Conservation (phyloP, 2,113 vertebrate genomes). For the Larimichthys polyactis region DNA sequence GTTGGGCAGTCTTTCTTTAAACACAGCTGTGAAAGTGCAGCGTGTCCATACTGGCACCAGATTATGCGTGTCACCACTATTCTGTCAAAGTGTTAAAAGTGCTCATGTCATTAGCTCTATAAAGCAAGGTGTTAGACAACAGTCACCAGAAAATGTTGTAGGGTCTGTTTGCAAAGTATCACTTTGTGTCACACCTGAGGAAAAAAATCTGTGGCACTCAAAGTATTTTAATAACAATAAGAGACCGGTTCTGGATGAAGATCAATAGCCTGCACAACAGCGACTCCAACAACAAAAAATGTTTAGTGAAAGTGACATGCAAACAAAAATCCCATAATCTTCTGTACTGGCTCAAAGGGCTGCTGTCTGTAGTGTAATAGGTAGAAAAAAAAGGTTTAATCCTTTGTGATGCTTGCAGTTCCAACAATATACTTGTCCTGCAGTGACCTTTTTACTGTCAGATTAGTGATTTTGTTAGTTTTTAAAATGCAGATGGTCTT, state of each 20-base stretch:
- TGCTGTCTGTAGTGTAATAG: neutral
- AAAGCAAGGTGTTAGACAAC: neutral
- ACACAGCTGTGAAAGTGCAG: conserved; percentile 1
- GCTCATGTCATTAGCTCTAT: neutral
- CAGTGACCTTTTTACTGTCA: neutral
- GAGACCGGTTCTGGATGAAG: neutral
- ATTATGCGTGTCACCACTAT: neutral
- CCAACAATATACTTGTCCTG: neutral
- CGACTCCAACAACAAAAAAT: conserved; percentile 4
- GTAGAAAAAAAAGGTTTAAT: neutral
- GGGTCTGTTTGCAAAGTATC: neutral
- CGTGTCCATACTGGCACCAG: neutral
- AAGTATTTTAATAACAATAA: neutral
- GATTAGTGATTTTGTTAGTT: neutral
- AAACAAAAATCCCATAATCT: conserved; percentile 30
- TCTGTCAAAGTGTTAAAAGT: neutral
- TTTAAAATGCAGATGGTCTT: neutral
- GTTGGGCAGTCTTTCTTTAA: neutral
- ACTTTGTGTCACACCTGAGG: neutral
- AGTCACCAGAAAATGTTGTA: neutral
- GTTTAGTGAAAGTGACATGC: conserved; percentile 9
- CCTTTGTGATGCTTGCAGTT: neutral
- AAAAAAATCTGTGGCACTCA: neutral
- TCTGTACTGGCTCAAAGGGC: neutral
- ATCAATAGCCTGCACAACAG: conserved; percentile 9